Evolutionary conservation across 2,113 vertebrate genomes (phyloP).

Genomic region (Actinemys pallida): DNA sequence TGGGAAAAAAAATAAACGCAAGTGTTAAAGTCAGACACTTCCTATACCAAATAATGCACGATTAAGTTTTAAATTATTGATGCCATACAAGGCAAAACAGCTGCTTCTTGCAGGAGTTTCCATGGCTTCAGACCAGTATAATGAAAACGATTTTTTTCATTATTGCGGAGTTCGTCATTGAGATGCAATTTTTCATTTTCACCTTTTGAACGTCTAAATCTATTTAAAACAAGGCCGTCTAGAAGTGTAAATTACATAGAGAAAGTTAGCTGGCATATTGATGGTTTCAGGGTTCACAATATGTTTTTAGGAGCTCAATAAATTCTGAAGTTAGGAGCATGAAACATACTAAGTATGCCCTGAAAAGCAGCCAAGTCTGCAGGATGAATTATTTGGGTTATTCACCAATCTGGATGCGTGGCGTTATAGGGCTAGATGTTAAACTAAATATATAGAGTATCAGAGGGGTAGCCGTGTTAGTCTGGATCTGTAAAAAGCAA

Average conservation of each 20-base stretch:
- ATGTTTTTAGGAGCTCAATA: neutral
- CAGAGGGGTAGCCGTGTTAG: neutral
- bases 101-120: conserved; percentile 48
- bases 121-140: conserved; percentile 42
- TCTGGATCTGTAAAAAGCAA: no score
- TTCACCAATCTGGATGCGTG: neutral
- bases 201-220: conserved; percentile 56
- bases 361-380: neutral
- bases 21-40: conserved; percentile 60
- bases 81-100: conserved; percentile 59
- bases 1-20: conserved; percentile 58
- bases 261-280: conserved; percentile 35
- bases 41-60: conserved; percentile 63
- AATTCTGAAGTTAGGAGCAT: neutral
- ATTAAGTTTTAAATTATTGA: conserved; percentile 75
- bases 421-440: neutral
- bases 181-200: conserved; percentile 21
- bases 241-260: conserved; percentile 53
- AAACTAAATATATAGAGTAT: neutral
- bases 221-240: conserved; percentile 51
- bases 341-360: neutral
- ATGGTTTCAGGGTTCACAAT: conserved; percentile 2
- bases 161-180: conserved; percentile 57
- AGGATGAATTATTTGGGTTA: neutral
- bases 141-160: conserved; percentile 49